Evolutionary conservation across 2,888 invertebrate species (phyloP).

Genomic region (Cephus rjabovi): DNA sequence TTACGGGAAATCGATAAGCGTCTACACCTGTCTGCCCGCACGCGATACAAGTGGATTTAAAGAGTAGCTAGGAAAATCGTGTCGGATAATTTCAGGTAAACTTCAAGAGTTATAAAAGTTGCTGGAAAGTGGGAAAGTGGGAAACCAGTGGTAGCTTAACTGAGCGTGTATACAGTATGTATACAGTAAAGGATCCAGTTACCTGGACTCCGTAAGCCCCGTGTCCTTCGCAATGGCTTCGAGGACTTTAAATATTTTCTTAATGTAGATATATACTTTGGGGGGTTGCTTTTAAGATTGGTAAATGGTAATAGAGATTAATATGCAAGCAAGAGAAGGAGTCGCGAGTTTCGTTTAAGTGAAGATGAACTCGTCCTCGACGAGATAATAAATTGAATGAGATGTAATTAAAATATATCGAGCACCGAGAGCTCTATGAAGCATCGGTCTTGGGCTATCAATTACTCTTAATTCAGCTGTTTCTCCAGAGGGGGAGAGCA

Average conservation of each 20-base stretch:
- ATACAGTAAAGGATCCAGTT: neutral
- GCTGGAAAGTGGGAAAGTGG: neutral
- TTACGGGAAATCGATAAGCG: neutral
- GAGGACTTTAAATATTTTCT: neutral
- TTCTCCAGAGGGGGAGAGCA: neutral
- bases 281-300: neutral
- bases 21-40: neutral
- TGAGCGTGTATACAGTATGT: no score
- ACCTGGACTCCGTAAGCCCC: neutral
- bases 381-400: slow-evolving; percentile 27
- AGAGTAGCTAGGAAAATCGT: neutral
- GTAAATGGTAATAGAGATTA: neutral
- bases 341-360: neutral
- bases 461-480: slow-evolving; percentile 38
- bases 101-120: neutral
- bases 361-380: neutral
- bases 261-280: neutral
- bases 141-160: neutral
- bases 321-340: neutral
- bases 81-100: neutral
- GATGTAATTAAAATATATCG: slow-evolving; percentile 42
- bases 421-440: slow-evolving; percentile 27
- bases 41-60: neutral
- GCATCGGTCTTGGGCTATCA: slow-evolving; percentile 34
- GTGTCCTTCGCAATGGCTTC: neutral